Evolutionary conservation across 2,113 vertebrate species (phyloP).

Genomic region (Neodontobutis hainanensis): DNA sequence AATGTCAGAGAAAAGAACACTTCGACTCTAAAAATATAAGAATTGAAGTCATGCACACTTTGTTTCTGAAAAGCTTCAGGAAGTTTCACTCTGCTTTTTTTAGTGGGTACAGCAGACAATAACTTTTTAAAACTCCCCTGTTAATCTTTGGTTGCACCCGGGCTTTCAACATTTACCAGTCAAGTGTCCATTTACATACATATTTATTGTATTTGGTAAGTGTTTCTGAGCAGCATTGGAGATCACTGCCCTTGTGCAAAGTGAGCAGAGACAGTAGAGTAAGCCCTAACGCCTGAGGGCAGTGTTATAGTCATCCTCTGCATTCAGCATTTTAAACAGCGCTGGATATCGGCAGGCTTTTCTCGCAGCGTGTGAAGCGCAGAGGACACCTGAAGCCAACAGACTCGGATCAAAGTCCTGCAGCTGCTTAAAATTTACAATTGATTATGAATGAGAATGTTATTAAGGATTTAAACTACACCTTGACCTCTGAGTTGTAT

Average conservation of each 20-base stretch:
- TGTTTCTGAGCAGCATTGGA: slow-evolving; percentile 46
- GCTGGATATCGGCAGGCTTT: slow-evolving; percentile 54
- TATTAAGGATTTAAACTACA: not conserved
- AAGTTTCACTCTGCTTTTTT: not conserved
- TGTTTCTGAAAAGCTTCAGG: slow-evolving; percentile 27
- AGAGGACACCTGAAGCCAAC: slow-evolving; percentile 40
- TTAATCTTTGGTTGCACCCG: not conserved
- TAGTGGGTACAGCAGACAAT: not conserved
- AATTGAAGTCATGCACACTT: slow-evolving; percentile 15
- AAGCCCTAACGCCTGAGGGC: slow-evolving; percentile 46
- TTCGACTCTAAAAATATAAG: slow-evolving; percentile 29
- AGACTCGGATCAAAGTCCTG: not conserved
- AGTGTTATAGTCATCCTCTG: slow-evolving; percentile 46
- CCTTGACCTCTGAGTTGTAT: not conserved
- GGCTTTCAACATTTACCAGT: not conserved
- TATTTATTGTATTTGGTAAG: slow-evolving; percentile 28
- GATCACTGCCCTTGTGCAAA: slow-evolving; percentile 59
- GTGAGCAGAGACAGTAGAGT: slow-evolving; percentile 45
- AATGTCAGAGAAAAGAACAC: slow-evolving; percentile 55
- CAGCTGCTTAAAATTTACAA: slow-evolving; percentile 19
- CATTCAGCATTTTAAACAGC: slow-evolving; percentile 64
- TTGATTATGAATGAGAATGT: not conserved
- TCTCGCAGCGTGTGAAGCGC: slow-evolving; percentile 29
- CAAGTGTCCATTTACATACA: not conserved
- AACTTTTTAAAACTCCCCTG: too few species aligned